A percentile compares a stretch with the other conserved stretches of the same genome.
These are phyloP conservation scores for Origma solitaria DNA, from an alignment of 2,113 vertebrate genomes.

Conservation along the genomic window DNA sequence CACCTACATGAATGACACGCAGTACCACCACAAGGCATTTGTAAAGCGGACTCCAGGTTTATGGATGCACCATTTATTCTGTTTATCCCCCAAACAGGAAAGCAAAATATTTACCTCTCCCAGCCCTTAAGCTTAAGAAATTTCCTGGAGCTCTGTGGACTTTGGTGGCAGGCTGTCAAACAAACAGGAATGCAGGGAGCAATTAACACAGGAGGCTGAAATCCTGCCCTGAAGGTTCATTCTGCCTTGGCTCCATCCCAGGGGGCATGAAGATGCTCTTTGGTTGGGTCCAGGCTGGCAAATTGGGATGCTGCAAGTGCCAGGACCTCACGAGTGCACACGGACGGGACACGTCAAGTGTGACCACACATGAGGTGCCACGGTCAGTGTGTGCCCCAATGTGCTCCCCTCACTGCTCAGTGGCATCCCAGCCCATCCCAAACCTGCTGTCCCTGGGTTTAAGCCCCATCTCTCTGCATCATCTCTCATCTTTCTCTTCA, in stretches of 20 bases:
- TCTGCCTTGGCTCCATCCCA: not conserved
- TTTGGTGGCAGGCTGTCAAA: not conserved
- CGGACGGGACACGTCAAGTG: fast-evolving
- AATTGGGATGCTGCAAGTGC: not conserved
- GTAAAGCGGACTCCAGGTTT: constrained; percentile 50
- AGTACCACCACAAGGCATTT: constrained; percentile 37
- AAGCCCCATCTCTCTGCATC: not conserved
- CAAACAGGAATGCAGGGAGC: not conserved
- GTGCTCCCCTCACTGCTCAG: fast-evolving
- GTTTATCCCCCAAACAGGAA: constrained; percentile 21
- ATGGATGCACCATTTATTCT: constrained; percentile 45
- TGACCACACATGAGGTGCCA: not conserved
- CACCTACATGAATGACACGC: constrained; percentile 55
- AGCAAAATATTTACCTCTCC: constrained; percentile 24
- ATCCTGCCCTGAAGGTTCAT: not conserved
- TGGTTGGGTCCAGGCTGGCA: not conserved
- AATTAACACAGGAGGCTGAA: not conserved
- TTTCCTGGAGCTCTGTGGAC: not conserved
- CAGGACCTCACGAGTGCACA: fast-evolving
- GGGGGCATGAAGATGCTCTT: not conserved
- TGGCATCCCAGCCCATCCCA: not conserved
- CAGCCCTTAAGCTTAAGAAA: not conserved
- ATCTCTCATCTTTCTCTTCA: not conserved
- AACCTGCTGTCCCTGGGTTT: not conserved
- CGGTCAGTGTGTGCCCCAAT: fast-evolving